phyloP scores from a whole-genome alignment of 2,113 vertebrate species.

The Solea solea region DNA sequence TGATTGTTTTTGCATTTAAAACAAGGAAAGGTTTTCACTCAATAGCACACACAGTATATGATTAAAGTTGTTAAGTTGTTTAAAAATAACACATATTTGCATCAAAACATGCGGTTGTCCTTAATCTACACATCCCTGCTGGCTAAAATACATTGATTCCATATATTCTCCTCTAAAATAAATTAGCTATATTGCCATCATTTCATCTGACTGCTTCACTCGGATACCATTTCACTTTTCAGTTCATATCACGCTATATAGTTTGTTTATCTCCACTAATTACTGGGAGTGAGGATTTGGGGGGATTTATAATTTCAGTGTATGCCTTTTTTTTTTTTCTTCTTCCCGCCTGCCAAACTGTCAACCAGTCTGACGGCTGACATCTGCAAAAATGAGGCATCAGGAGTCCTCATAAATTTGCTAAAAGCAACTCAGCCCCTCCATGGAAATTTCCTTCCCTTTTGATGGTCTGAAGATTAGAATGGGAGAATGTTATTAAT shows the following conservation, averaged over 20 bases:
- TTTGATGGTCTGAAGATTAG: conserved; percentile 73
- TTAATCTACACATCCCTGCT: background rate
- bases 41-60: background rate
- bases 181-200: background rate
- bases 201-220: conserved; percentile 1
- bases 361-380: conserved; percentile 54
- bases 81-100: background rate
- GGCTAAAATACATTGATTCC: background rate
- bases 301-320: conserved; percentile 42
- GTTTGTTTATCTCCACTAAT: conserved; percentile 61
- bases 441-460: conserved; percentile 38
- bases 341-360: conserved; percentile 36
- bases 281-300: conserved; percentile 38
- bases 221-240: conserved; percentile 16
- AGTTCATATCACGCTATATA: conserved; percentile 17
- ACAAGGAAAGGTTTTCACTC: background rate
- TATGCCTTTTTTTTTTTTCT: background rate
- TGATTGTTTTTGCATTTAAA: background rate
- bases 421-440: conserved; percentile 51
- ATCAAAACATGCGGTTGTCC: background rate
- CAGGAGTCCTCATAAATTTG: conserved; percentile 44
- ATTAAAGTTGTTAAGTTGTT: background rate
- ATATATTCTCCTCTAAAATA: background rate
- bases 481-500: conserved; percentile 66
- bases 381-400: conserved; percentile 53